Base-by-base conservation (phyloP, 2,888 invertebrate species). In the Antheraea yamamai region DNA sequence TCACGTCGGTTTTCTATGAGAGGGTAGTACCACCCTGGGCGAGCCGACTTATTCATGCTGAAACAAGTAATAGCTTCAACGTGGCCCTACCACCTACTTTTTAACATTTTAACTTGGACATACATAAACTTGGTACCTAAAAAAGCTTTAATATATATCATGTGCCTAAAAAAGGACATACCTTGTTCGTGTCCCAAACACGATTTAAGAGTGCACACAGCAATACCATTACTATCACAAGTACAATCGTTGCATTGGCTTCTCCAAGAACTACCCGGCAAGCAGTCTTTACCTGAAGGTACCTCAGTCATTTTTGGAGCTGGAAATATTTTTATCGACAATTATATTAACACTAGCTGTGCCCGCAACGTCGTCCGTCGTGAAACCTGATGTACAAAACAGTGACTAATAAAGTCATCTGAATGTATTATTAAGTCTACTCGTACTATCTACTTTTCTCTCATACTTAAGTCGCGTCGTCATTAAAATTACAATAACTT, bases 251-350 rank as follows among this genome's bases (percentile, higher is more conserved):
- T 68, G 55, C 74, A 74, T 30, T 52, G 52, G 14, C 52, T 68
- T 20, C 26, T 74, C 74, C 74, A 74, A 1, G 68, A 30, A 14
- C 66, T 68, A 35, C 74, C 74, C 20, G 74, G 74, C 3, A 52
- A 51, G 30, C 74, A 74, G 0, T 74, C 52, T 35, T 68, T 51
- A 26, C 68, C 66, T 18, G 66, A 26, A 18, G 23, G 73, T 66
- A 16, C 76, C 73, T 26, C 64, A 8, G 30, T 16, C 16, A 35
- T 73, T 68, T 66, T 70, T 12, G 66, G 66, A 12, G 39, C 75
- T 75, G 68, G 7, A 75, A 72, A 51, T 47, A n/a, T 7, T 64
- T 26, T 73, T 26, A 72, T 30, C 6, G 23, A 61, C 61, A 61
- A 26, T 20, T 20, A 55, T 30, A 30, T 52, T 8, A 26, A 72